phyloP scores from a whole-genome alignment of 2,797 vertebrate genomes.

The Acipenser oxyrinchus region DNA sequence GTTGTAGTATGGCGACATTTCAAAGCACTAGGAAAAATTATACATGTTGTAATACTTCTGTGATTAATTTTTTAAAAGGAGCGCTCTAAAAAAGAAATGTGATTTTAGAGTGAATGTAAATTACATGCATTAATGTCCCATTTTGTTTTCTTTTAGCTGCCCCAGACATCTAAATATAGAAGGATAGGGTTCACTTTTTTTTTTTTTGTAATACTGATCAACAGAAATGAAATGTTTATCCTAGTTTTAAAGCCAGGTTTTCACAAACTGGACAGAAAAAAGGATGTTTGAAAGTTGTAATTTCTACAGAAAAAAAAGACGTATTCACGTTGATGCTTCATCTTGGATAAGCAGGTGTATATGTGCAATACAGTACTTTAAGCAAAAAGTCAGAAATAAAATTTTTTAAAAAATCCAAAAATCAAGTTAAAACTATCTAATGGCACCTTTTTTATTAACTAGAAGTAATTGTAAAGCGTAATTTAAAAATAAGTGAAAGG shows the following conservation, averaged over 20 bases:
- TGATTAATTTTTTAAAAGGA: constrained; percentile 49
- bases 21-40: constrained; percentile 41
- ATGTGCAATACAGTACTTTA: constrained; percentile 3
- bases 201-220: neutral
- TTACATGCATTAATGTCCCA: constrained; percentile 30
- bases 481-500: too few species aligned
- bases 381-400: too few species aligned
- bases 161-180: too few species aligned
- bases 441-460: too few species aligned
- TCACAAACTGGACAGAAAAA: constrained; percentile 12
- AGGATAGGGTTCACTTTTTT: too few species aligned
- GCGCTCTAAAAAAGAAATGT: constrained; percentile 31
- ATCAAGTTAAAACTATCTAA: too few species aligned
- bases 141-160: constrained; percentile 28
- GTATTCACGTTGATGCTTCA: neutral
- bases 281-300: neutral
- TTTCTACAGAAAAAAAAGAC: neutral
- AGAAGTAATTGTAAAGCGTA: too few species aligned
- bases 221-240: constrained; percentile 8
- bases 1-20: constrained; percentile 44
- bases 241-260: constrained; percentile 3
- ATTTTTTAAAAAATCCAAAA: too few species aligned
- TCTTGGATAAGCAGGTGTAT: constrained; percentile 9
- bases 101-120: constrained; percentile 42
- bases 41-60: constrained; percentile 43